Evolutionary conservation across 2,888 invertebrate genomes (phyloP), one percentile per base, ranked within the genome.

Genomic region (Dasysyrphus albostriatus): DNA sequence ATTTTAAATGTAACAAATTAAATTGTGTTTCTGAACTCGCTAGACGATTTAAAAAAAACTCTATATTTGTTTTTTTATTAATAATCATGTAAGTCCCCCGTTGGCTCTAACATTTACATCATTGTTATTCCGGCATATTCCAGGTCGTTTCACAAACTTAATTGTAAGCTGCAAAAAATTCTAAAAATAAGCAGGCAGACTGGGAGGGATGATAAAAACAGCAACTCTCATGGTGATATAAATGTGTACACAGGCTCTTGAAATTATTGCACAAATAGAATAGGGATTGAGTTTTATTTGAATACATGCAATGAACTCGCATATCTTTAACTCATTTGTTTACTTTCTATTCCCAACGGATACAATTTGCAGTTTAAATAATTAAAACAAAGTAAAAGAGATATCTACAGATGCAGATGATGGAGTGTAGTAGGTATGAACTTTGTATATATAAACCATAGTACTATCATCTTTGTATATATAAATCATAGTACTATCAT

Each of bases 361-460:
- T 7, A 49, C 47, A 51, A 44, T 75, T 61, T 75, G 69, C 75
- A 70, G 69, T 69, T 81, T 74, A 39, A 75, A 81, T 74, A 29
- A 65, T 32, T 47, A 65, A 32, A n/a, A n/a, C n/a, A n/a, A 47
- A 56, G 8, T 32, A 10, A 34, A 58, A 58, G n/a, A 34, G 32
- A 34, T 56, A 32, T 32, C 32, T 32, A 32, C 0, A 24, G 39
- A 42, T 61, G 29, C 42, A 44, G 19, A 32, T 56, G 12, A 54
- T 54, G 54, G 7, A 54, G 16, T 32, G 9, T 24, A 19, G 37
- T 2, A 24, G 1, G 12, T 5, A 59, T 9, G 19, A 44, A n/a
- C n/a, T n/a, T n/a, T n/a, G n/a, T n/a, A n/a, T n/a, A n/a, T n/a
- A n/a, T n/a, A n/a, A n/a, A n/a, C n/a, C n/a, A n/a, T n/a, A n/a